phyloP scores from a whole-genome alignment of 2,888 invertebrate genomes.

The Eutolmus rufibarbis region DNA sequence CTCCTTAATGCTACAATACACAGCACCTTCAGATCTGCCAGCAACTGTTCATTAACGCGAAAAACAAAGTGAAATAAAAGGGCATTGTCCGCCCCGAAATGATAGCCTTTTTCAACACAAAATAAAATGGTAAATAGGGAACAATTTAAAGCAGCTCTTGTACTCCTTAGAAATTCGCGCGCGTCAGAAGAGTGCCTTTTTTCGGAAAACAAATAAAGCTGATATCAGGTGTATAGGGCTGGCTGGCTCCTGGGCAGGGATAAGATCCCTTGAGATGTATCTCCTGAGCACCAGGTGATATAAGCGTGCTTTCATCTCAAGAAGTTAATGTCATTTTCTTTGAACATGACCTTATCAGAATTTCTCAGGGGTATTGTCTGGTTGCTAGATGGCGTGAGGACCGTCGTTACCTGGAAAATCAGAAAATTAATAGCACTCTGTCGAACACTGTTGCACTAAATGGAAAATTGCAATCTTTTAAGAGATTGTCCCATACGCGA shows the following conservation, averaged over 20 bases:
- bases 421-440: neutral
- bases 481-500: neutral
- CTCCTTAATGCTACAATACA: neutral
- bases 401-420: neutral
- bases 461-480: neutral
- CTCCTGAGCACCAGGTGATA: neutral
- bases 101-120: neutral
- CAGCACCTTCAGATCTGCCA: neutral
- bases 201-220: neutral
- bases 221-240: neutral
- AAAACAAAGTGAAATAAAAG: neutral
- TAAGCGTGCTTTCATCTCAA: neutral
- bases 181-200: neutral
- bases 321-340: neutral
- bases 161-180: neutral
- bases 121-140: neutral
- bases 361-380: neutral
- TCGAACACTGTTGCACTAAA: neutral
- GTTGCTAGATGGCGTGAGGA: neutral
- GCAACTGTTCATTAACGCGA: neutral
- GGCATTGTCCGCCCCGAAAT: neutral
- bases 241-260: neutral
- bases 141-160: neutral
- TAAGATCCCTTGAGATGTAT: neutral
- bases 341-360: neutral